Percentiles rank a stretch among this genome's conserved stretches.
Conservation (phyloP, 2,113 vertebrate genomes). For the Cinclus cinclus region DNA sequence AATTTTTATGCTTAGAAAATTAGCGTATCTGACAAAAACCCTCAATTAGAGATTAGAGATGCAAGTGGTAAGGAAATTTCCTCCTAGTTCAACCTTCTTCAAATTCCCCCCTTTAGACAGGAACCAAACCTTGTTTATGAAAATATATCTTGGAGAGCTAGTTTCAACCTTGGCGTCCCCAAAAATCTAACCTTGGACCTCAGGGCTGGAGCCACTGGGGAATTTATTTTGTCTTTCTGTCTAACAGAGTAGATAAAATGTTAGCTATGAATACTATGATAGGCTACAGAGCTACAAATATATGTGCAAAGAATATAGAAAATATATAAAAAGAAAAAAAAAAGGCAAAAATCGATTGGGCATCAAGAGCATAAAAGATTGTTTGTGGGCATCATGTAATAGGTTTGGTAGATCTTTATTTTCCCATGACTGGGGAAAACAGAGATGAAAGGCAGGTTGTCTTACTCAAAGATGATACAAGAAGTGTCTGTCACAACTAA, state of each 20-base stretch:
- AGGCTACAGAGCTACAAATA: not conserved
- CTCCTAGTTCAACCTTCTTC: not conserved
- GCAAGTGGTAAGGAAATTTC: not conserved
- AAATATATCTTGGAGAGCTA: accelerated
- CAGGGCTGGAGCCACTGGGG: not conserved
- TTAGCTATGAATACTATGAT: not conserved
- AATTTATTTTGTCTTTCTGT: not conserved
- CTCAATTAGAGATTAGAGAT: not conserved
- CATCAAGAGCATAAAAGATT: not conserved
- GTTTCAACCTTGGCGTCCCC: not conserved
- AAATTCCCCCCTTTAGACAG: not conserved
- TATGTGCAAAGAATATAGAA: not conserved
- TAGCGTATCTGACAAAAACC: not conserved
- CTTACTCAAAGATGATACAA: not conserved
- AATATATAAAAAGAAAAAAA: not conserved
- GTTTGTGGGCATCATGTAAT: not conserved
- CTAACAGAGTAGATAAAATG: not conserved
- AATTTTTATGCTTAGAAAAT: not conserved
- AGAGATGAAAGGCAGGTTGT: not conserved
- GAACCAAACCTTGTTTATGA: not conserved
- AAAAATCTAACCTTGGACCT: not conserved
- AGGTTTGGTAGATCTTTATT: not conserved
- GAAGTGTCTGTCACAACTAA: not conserved
- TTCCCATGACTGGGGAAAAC: not conserved
- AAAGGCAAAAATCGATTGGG: not conserved